Evolutionary conservation across 2,797 vertebrate genomes (phyloP), one percentile per base, ranked within the genome.

Genomic region (Arrhamphus sclerolepis): DNA sequence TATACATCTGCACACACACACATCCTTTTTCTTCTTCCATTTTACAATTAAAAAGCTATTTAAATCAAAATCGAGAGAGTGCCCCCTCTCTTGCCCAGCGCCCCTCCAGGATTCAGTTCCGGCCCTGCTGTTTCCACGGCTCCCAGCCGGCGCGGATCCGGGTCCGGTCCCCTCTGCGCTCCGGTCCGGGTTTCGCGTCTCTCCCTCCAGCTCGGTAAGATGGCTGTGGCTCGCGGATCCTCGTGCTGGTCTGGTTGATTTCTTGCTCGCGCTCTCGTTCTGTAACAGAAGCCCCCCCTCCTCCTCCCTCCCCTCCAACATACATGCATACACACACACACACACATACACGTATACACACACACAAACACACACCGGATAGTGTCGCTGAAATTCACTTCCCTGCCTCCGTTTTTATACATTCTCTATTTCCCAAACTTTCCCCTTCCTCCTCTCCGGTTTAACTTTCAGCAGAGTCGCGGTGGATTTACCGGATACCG

Each of bases 241-340:
- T 97, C 96, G 96, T 98, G 96, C 95, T 95, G 95, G 93, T 96
- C 93, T 94, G 94, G 94, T 95, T 94, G 94, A 94, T 89, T 89
- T 90, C 89, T 92, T 86, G 90, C 92, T 93, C 90, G 89, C 87
- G 86, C 91, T 93, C 91, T 94, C 86, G 92, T 79, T 87, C 92
- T 91, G 91, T 92, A 91, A 92, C 89, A 89, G 90, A 92, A 90
- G 80, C 86, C 89, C 90, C 87, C 84, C 77, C 72, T 50, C 77
- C 65, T 10, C 78, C 65, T 10, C 57, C 13, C 47, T n/a, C n/a
- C n/a, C 49, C 18, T 21, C 17, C 20, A 21, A 41, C 39, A n/a
- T 46, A 56, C 28, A 66, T 40, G 73, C 72, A 80, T 58, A 82
- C 74, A 83, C 62, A 80, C 72, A 71, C 53, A 47, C 50, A 54